phyloP scores from a whole-genome alignment of 2,113 vertebrate species.

The Sinocyclocheilus rhinocerous region DNA sequence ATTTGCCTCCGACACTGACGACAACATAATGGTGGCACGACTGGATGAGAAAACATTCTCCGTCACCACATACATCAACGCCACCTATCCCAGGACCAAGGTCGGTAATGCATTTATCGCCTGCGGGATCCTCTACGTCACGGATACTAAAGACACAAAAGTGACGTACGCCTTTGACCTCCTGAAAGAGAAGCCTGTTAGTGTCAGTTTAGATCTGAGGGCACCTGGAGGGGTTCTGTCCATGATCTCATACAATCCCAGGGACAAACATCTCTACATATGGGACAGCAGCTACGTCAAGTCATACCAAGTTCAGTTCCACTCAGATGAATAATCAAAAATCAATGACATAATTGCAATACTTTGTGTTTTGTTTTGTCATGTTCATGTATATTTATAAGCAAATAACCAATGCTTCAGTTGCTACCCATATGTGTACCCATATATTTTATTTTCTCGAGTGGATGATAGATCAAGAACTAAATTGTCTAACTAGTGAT shows the following conservation, averaged over 20 bases:
- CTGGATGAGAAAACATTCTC: constrained; percentile 86
- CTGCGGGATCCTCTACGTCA: constrained; percentile 88
- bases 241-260: constrained; percentile 90
- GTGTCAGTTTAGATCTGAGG: constrained; percentile 85
- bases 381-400: background rate
- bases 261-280: constrained; percentile 83
- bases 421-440: background rate
- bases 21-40: constrained; percentile 86
- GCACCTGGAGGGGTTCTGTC: constrained; percentile 84
- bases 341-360: background rate
- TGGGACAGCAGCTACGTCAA: constrained; percentile 89
- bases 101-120: constrained; percentile 92
- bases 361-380: no score
- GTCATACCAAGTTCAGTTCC: constrained; percentile 83
- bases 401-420: background rate
- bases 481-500: background rate
- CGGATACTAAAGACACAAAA: constrained; percentile 86
- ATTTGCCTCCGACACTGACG: constrained; percentile 84
- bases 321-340: constrained; percentile 67
- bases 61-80: constrained; percentile 79
- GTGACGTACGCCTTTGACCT: constrained; percentile 91
- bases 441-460: background rate
- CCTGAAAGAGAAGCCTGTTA: constrained; percentile 81
- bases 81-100: constrained; percentile 90
- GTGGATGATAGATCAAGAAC: background rate